phyloP scores from a whole-genome alignment of 2,797 vertebrate species.

The Falco biarmicus region DNA sequence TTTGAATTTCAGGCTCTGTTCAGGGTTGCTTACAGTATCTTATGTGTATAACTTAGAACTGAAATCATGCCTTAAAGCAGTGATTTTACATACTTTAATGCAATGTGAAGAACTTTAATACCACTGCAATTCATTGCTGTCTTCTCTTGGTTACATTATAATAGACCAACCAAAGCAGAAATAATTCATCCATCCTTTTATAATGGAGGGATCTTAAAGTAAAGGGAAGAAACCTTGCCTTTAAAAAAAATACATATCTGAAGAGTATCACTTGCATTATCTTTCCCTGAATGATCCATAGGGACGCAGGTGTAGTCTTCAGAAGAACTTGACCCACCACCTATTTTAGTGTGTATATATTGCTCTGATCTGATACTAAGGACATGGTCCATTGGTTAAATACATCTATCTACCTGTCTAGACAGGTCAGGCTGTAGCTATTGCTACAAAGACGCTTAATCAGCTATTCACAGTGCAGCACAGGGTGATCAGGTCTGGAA shows the following conservation, averaged over 20 bases:
- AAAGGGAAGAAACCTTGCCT: neutral
- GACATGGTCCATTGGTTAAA: neutral
- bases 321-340: neutral
- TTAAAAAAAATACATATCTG: neutral
- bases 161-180: neutral
- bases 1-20: neutral
- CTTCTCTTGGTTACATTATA: neutral
- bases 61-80: neutral
- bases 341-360: neutral
- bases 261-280: neutral
- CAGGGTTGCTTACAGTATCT: neutral
- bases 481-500: neutral
- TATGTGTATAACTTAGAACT: neutral
- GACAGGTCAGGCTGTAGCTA: neutral
- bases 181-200: neutral
- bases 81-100: neutral
- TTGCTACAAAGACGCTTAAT: neutral
- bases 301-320: neutral
- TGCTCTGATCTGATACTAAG: neutral
- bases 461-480: neutral
- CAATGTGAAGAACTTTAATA: neutral
- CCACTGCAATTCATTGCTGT: neutral
- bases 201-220: neutral
- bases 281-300: neutral
- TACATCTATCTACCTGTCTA: neutral